Base-by-base conservation (phyloP, 2,797 vertebrate species). In the Taeniopygia guttata region DNA sequence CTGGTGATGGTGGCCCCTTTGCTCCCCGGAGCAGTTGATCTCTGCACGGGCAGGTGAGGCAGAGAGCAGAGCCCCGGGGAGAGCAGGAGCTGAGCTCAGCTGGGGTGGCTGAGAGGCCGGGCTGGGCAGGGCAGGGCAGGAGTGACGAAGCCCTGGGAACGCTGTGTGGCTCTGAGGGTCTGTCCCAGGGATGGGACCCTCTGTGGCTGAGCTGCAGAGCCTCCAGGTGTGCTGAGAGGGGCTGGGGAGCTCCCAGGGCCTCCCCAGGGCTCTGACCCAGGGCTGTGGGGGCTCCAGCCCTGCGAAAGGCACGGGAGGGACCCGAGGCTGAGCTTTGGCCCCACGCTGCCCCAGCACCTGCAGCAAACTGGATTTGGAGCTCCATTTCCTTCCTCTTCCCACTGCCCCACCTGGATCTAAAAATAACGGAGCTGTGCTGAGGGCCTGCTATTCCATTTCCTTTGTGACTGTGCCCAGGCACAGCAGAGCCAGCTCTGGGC, bases 401-500 rank as follows among this genome's bases (percentile, higher is more conserved):
- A 0, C 51, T 69, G 5, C 77, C 59, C 56, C 45, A 6, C 87
- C 70, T 66, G 69, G 46, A 40, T 34, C 73, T 90, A 79, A 94
- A 87, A 92, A 76, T 75, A 82, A 4, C 5, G 0, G n/a, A 4
- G 58, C 77, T 20, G 64, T 21, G 73, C 91, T 25, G 1, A 34
- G 96, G 77, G 30, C 13, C 54, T 2, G 49, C 92, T 60, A 3
- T 68, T 77, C 1, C 58, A 10, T 85, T 62, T 66, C 36, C 75
- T 82, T 74, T 80, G 78, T 94, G 78, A 87, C 54, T 73, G 12
- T 90, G 69, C 38, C 68, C 89, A 51, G 87, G 60, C 72, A 2
- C 69, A 75, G 62, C 82, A 75, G 85, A 62, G 29, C 42, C 79
- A 20, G 78, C 40, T 77, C 86, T 3, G 68, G 12, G n/a, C 62